Evolutionary conservation across 2,888 invertebrate genomes (phyloP).

Genomic region (Cephus spinipes): DNA sequence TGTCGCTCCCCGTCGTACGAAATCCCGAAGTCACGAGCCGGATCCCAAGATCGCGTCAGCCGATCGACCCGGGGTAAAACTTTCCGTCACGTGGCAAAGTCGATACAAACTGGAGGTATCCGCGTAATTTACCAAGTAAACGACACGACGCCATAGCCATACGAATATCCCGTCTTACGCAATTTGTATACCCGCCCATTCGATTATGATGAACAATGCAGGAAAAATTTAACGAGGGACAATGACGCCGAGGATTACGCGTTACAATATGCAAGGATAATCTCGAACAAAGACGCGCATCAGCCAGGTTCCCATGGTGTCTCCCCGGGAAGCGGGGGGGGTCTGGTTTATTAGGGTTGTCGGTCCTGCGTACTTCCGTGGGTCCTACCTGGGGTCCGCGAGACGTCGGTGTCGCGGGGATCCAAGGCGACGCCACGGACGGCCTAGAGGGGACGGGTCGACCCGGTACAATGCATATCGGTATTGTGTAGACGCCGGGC

Average conservation of each 20-base stretch:
- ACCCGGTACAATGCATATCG: not conserved
- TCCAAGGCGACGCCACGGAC: too few relatives aligned
- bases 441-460: too few relatives aligned
- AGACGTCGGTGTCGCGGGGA: too few relatives aligned
- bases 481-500: not conserved
- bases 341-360: not conserved
- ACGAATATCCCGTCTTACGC: not conserved
- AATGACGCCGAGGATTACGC: not conserved
- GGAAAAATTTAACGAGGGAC: not conserved
- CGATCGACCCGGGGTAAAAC: too few relatives aligned
- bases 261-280: not conserved
- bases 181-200: not conserved
- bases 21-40: too few relatives aligned
- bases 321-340: not conserved
- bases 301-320: not conserved
- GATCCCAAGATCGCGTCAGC: too few relatives aligned
- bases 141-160: not conserved
- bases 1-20: conserved; percentile 5
- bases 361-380: not conserved
- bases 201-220: not conserved
- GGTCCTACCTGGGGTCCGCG: not conserved
- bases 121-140: not conserved
- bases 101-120: too few relatives aligned
- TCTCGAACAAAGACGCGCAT: not conserved
- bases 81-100: too few relatives aligned